Conservation (phyloP, 2,113 vertebrate genomes). For the Lagopus muta region DNA sequence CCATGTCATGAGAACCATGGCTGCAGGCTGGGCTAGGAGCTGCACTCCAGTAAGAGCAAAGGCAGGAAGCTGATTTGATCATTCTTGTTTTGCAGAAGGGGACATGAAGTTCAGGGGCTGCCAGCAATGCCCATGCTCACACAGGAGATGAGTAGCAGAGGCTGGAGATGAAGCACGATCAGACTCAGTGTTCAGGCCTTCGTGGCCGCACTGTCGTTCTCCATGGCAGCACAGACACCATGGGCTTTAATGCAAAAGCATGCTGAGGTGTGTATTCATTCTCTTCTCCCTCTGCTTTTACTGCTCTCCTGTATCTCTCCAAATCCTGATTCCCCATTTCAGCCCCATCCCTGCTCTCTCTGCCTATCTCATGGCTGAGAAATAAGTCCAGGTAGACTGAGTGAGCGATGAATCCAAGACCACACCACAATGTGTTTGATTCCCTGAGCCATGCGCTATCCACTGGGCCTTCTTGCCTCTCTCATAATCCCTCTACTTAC, state of each 20-base stretch:
- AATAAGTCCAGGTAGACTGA: background rate
- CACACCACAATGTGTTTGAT: background rate
- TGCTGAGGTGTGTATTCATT: background rate
- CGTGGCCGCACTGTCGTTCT: background rate
- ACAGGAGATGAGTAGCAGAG: background rate
- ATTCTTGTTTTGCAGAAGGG: background rate
- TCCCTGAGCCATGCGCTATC: slow-evolving; percentile 41
- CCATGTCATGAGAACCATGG: background rate
- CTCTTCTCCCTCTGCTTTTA: background rate
- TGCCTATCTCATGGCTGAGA: background rate
- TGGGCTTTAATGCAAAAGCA: background rate
- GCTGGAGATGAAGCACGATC: background rate
- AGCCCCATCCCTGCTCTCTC: background rate
- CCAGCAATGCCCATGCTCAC: background rate
- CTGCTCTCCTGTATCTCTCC: background rate
- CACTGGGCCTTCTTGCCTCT: slow-evolving; percentile 44
- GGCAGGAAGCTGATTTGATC: background rate
- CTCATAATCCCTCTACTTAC: slow-evolving; percentile 55
- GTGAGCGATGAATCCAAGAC: background rate
- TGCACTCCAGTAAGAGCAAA: background rate
- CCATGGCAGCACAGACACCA: background rate
- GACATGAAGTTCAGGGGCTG: accelerated
- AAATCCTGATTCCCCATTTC: background rate
- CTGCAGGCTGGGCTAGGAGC: background rate
- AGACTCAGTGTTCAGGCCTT: background rate